Conservation (phyloP, 2,113 vertebrate species). For the Mus spicilegus region DNA sequence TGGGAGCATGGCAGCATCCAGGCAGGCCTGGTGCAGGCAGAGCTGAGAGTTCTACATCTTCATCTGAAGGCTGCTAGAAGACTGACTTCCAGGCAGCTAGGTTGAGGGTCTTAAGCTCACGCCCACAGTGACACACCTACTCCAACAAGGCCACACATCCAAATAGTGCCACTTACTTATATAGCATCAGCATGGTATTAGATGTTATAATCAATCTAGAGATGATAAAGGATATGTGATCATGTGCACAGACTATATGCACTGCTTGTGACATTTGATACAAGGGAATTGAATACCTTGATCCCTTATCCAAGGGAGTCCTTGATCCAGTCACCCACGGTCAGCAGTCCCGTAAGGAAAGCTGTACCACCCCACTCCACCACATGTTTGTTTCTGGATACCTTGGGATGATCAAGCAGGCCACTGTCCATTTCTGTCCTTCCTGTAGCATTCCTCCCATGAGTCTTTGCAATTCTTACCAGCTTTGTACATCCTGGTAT, state of each 20-base stretch:
- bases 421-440: neutral
- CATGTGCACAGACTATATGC: no score
- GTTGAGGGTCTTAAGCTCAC: no score
- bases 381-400: neutral
- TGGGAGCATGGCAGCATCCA: no score
- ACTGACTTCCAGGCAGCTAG: no score
- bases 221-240: neutral
- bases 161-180: neutral
- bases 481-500: neutral
- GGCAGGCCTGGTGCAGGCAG: no score
- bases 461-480: slow-evolving; percentile 6
- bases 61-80: no score
- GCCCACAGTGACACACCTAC: no score
- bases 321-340: neutral
- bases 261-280: neutral
- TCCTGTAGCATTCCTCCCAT: slow-evolving; percentile 12
- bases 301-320: neutral
- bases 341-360: neutral
- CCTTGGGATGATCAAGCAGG: neutral
- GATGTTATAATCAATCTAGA: no score
- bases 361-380: neutral
- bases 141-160: no score
- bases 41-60: no score
- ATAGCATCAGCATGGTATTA: no score
- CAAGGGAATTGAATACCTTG: neutral